Base-by-base conservation (phyloP, 1,140 invertebrate genomes). In the Myzus persicae region DNA sequence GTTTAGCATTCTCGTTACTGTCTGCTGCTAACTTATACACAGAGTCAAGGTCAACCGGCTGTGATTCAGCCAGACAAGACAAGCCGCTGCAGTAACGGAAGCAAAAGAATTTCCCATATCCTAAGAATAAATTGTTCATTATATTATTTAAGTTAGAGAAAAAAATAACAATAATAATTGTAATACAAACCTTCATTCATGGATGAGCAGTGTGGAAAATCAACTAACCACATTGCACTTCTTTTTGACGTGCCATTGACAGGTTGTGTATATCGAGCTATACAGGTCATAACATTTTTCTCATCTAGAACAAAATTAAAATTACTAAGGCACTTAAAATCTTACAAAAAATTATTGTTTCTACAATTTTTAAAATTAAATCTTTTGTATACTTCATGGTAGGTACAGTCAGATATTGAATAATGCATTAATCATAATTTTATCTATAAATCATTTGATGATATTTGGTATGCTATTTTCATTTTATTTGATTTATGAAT, bases 11-110 rank as follows among this genome's bases (percentile, higher is more conserved):
- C 67, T 93, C 67, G 26, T 93, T 88, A 54, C 93, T 94, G 92
- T 91, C 76, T 22, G 94, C 87, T 40, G 94, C 93, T 93, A 94
- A 91, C 84, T 94, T 94, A 89, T 94, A 94, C 18, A 94, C 94
- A n/a, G 94, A 94, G 51, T 94, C 94, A 40, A 94, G 93, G 67
- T 94, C 94, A 44, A 96, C 93, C 2, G 95, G 95, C 94, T 96
- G 95, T 14, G 95, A 95, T 94, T 96, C 95, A 31, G 95, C 95
- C 82, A 96, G 94, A 94, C 95, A 96, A 59, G 95, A 95, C 81
- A 96, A 94, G 38, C 95, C 95, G 93, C 95, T 95, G 94, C 96
- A 96, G 94, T 96, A 96, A 59, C 95, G 95, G 94, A 96, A 96
- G 94, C 95, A 96, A 94, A 96, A 94, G 91, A 95, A 94, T 94